Percentiles rank a stretch among this genome's conserved stretches.
phyloP scores from a whole-genome alignment of 30 jellyfish, hydroid and myxozoan genomes.

The Aurelia aurita complex sp. Pacific region DNA sequence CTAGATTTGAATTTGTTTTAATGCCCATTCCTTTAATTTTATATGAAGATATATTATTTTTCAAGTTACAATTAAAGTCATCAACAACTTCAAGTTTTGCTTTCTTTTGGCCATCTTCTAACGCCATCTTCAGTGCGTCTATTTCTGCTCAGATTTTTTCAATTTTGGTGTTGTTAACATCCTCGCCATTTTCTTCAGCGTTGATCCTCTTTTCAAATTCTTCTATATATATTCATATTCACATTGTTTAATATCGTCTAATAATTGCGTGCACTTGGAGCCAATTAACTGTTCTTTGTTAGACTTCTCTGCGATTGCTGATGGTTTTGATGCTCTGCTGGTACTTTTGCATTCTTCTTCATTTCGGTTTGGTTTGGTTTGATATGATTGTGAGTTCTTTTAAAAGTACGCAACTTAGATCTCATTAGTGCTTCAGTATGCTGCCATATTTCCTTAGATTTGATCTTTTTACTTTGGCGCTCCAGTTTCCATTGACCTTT shows the following conservation, averaged over 20 bases:
- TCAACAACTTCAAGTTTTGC: too few relatives aligned
- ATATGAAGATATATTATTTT: too few relatives aligned
- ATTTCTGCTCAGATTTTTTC: background rate
- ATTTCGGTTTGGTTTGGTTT: background rate
- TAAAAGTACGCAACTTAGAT: background rate
- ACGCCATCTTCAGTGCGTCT: background rate
- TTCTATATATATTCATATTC: background rate
- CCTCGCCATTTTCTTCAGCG: slow-evolving; percentile 8
- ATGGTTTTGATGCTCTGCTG: background rate
- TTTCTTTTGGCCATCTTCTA: background rate
- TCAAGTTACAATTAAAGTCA: too few relatives aligned
- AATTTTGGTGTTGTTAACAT: background rate
- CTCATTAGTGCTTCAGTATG: slow-evolving; percentile 3
- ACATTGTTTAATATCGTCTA: background rate
- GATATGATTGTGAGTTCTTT: background rate
- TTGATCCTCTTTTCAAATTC: slow-evolving; percentile 6
- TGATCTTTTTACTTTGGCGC: background rate
- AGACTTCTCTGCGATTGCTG: background rate
- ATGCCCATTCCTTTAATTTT: too few relatives aligned
- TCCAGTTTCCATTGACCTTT: background rate
- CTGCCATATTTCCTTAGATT: slow-evolving; percentile 10
- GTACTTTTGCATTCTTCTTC: background rate
- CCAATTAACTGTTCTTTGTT: background rate
- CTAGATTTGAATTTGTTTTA: too few relatives aligned
- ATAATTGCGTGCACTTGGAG: background rate